phyloP scores from a whole-genome alignment of 1,140 invertebrate species.

The Teleogryllus occipitalis region DNA sequence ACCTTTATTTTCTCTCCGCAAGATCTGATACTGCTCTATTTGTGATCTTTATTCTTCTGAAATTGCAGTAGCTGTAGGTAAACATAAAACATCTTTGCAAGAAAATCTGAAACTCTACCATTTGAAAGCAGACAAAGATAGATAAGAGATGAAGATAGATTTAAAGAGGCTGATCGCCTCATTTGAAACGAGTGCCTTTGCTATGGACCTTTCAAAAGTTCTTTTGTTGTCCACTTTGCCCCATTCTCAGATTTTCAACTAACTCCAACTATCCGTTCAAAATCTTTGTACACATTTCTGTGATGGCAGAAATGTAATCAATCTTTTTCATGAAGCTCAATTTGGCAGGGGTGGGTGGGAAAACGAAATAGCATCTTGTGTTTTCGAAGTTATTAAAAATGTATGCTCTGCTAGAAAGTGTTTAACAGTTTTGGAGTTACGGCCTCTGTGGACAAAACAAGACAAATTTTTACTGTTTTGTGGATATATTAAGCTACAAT shows the following conservation, averaged over 20 bases:
- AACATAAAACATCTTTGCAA: not conserved
- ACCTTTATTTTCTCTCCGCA: not conserved
- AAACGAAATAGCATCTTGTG: not conserved
- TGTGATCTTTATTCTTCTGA: not conserved
- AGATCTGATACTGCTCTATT: not conserved
- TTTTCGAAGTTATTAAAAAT: not conserved
- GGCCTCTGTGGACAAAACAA: too few species aligned
- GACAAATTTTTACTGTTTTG: too few species aligned
- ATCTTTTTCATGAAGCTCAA: not conserved
- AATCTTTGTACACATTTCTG: not conserved
- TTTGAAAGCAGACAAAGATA: not conserved
- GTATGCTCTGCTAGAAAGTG: too few species aligned
- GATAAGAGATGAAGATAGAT: not conserved
- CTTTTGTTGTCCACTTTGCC: not conserved
- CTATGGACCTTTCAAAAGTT: not conserved
- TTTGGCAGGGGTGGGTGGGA: not conserved
- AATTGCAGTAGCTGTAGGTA: not conserved
- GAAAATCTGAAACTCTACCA: not conserved
- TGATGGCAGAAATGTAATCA: not conserved
- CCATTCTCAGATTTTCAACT: not conserved
- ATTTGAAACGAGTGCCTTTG: not conserved
- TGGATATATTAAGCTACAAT: too few species aligned
- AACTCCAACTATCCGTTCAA: not conserved
- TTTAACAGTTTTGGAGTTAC: too few species aligned
- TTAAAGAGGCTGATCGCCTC: too few species aligned